Conservation (phyloP, 2,797 vertebrate species). For the Pseudochirops corinnae region DNA sequence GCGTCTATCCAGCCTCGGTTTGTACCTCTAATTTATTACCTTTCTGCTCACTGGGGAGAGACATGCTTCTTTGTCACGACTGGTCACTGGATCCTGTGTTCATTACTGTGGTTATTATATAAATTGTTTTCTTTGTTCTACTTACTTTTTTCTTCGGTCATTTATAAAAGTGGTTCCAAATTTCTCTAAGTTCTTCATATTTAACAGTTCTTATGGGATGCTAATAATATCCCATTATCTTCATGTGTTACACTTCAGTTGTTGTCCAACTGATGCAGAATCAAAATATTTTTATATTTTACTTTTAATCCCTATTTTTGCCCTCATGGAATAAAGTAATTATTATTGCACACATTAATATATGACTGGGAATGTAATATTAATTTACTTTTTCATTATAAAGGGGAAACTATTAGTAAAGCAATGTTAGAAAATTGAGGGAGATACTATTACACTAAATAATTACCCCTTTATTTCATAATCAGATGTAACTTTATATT, state of each 20-base stretch:
- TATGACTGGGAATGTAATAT: not conserved
- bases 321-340: not conserved
- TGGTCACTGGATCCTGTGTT: not conserved
- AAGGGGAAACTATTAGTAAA: not conserved
- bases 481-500: not conserved
- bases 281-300: not conserved
- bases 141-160: not conserved
- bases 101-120: not conserved
- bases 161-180: not conserved
- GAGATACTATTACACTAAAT: not conserved
- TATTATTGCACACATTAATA: not conserved
- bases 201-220: not conserved
- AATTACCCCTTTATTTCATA: not conserved
- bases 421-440: not conserved
- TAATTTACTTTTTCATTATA: not conserved
- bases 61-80: not conserved
- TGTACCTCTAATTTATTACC: not conserved
- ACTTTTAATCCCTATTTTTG: not conserved
- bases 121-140: not conserved
- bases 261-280: not conserved
- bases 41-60: not conserved
- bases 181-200: not conserved
- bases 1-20: not conserved
- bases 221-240: not conserved
- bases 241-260: not conserved